Conservation (phyloP, 2,888 invertebrate species). For the Eutolmus rufibarbis region DNA sequence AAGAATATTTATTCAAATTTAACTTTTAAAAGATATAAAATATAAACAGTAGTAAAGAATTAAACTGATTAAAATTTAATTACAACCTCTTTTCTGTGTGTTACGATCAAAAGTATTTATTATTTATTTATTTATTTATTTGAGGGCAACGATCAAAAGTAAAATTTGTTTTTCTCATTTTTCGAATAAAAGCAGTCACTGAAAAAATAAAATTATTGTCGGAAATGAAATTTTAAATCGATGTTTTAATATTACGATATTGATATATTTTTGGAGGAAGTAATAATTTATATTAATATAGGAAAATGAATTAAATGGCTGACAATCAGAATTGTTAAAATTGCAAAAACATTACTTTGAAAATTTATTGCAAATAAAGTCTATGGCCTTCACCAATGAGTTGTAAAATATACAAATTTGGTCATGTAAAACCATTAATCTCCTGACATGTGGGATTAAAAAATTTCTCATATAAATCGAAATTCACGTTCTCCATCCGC, state of each 20-base stretch:
- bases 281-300: neutral
- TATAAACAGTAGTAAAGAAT: too few species aligned
- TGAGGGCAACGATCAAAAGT: too few species aligned
- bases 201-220: neutral
- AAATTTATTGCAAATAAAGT: neutral
- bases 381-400: neutral
- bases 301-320: neutral
- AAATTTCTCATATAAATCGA: neutral
- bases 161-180: too few species aligned
- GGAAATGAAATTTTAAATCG: neutral
- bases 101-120: too few species aligned
- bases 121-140: too few species aligned
- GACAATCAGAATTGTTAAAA: neutral
- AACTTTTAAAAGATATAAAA: too few species aligned
- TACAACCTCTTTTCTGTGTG: too few species aligned
- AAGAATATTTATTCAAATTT: too few species aligned
- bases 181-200: too few species aligned
- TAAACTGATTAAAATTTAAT: too few species aligned
- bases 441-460: neutral
- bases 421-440: neutral
- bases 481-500: neutral
- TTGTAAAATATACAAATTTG: neutral
- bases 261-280: neutral
- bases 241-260: neutral
- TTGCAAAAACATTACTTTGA: neutral